Conservation (phyloP, 1,140 invertebrate genomes). For the Brachionus rotundiformis region DNA sequence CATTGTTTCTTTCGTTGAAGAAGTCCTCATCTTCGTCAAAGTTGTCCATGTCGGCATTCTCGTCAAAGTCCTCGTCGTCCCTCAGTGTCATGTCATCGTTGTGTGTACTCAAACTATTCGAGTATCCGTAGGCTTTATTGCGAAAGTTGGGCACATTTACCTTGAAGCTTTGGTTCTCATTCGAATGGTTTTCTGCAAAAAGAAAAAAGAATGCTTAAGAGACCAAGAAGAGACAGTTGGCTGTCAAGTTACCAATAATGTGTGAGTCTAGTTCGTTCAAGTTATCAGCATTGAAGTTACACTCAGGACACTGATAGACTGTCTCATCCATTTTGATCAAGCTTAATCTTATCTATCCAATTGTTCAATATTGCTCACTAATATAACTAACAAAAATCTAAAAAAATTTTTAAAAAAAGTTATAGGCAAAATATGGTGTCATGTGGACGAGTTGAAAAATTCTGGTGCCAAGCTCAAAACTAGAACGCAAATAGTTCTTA, state of each 20-base stretch:
- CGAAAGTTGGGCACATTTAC: not conserved
- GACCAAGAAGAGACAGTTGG: too few relatives aligned
- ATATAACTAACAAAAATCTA: constrained; percentile 7
- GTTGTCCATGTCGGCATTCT: constrained; percentile 26
- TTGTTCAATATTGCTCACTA: not conserved
- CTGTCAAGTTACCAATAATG: constrained; percentile 28
- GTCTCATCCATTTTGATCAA: constrained; percentile 41
- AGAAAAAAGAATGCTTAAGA: not conserved
- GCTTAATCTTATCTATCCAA: not conserved
- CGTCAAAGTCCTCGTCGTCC: constrained; percentile 25
- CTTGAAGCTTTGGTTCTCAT: constrained; percentile 21
- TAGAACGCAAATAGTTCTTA: not conserved
- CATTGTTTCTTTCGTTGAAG: constrained; percentile 42
- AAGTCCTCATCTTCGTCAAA: constrained; percentile 45
- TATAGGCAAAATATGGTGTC: not conserved
- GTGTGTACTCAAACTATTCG: not conserved
- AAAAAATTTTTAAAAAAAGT: not conserved
- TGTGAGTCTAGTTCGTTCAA: constrained; percentile 23
- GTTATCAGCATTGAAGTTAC: constrained; percentile 46
- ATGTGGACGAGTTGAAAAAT: constrained; percentile 5
- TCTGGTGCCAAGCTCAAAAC: constrained; percentile 31
- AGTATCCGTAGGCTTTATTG: constrained; percentile 7
- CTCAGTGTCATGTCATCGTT: constrained; percentile 15
- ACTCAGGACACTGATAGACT: constrained; percentile 51
- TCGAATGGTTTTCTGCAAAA: constrained; percentile 35